Evolutionary conservation across 2,797 vertebrate genomes (phyloP), one percentile per base, ranked within the genome.

Genomic region (Ptychobarbus kaznakovi): DNA sequence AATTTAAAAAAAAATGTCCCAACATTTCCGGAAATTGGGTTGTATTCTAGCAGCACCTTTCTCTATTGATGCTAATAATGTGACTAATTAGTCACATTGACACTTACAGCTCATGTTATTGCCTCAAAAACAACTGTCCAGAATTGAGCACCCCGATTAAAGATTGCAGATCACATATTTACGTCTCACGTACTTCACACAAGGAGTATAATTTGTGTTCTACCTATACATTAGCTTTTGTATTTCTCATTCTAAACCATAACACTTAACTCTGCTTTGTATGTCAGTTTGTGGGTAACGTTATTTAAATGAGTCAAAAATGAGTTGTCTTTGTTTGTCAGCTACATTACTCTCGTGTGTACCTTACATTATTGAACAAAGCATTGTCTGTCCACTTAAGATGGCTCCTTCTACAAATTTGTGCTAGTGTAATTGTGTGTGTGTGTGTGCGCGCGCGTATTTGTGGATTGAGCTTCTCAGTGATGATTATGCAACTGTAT

Each of bases 401-500:
- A 86, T 84, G 85, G 78, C 42, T 35, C 76, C 72, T 77, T 81
- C 77, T 86, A 70, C 68, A 61, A 75, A 38, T 63, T 32, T 81
- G 46, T 76, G 69, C 51, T 49, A 72, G 81, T 65, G 42, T 86
- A 46, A 68, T 18, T 61, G 77, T 63, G 69, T 44, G 42, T 44
- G 11, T 51, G 46, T 8, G 38, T 40, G 38, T 1, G 38, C 1
- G 38, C 6, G 38, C 1, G 40, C 40, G 40, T 7, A 69, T 82
- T 69, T 83, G 81, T 38, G 20, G 66, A 40, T 49, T 81, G 4
- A 58, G 61, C 73, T 28, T 68, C 46, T 32, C 49, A 53, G 51
- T 69, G 63, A 51, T 74, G 81, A 83, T 79, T 82, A 86, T 74
- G 76, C 68, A 82, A 75, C 83, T 86, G 68, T 85, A 44, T 88